phyloP scores from a whole-genome alignment of 1,140 invertebrate species.

The Halotydeus destructor region DNA sequence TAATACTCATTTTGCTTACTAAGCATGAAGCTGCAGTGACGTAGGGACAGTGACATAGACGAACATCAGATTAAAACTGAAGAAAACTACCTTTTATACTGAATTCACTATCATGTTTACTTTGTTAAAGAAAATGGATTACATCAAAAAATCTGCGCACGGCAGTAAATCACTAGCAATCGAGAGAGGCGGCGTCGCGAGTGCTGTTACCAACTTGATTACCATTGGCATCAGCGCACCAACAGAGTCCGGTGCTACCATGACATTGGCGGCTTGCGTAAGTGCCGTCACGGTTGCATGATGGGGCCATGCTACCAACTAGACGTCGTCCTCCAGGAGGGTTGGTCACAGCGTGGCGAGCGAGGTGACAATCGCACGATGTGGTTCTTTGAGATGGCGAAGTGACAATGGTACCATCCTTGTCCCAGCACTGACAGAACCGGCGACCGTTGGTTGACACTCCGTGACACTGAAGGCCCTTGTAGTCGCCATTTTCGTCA shows the following conservation, averaged over 20 bases:
- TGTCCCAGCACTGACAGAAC: slow-evolving; percentile 15
- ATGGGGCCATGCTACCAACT: slow-evolving; percentile 3
- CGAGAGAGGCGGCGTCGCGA: too few species aligned
- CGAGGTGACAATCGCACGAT: slow-evolving; percentile 12
- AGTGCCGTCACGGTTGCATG: slow-evolving; percentile 5
- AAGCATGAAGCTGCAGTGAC: too few species aligned
- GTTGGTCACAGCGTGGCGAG: background rate
- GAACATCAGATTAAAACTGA: too few species aligned
- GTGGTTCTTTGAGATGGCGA: slow-evolving; percentile 13
- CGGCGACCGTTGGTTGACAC: background rate
- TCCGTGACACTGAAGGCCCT: slow-evolving; percentile 11
- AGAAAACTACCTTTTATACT: too few species aligned
- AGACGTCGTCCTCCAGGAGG: background rate
- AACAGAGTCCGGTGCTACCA: slow-evolving; percentile 1
- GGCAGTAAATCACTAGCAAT: too few species aligned
- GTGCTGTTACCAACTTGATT: too few species aligned
- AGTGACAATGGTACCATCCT: slow-evolving; percentile 12
- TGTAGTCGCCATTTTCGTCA: slow-evolving; percentile 14
- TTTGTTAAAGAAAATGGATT: too few species aligned
- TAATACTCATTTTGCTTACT: too few species aligned
- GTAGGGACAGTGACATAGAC: too few species aligned
- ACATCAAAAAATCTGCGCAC: too few species aligned
- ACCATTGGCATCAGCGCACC: slow-evolving; percentile 8
- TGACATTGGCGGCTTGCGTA: slow-evolving; percentile 13
- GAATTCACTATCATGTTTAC: too few species aligned